Evolutionary conservation across 2,888 invertebrate genomes (phyloP), one percentile per base, ranked within the genome.

Genomic region (Anoplius nigerrimus): DNA sequence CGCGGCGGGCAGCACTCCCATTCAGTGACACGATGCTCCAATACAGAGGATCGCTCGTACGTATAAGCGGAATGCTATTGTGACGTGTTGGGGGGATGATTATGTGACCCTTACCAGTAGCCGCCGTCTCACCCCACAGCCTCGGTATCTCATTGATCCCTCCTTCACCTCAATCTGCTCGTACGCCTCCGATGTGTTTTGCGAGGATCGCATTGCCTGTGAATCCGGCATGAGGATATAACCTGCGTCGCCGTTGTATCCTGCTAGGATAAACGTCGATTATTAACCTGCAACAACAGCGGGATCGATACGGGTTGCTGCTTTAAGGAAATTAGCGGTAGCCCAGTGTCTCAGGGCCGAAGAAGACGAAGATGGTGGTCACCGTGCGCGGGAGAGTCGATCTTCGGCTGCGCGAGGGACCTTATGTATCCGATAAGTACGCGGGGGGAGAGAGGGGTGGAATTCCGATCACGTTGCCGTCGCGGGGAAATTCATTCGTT

Each of bases 1-100:
- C 69, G 65, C 45, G 63, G 54, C 60, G 51, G 74, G 67, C 71
- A 72, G 62, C 34, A 6, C 75, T 72, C 65, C 75, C 67, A 72
- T 79, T 79, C 72, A 79, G 62, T 42, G 64, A 54, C 56, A 46
- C 71, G 63, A 67, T 66, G 67, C 60, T 55, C 72, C 72, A 72
- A 76, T 70, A 72, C 63, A 69, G 16, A 52, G 24, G 51, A n/a
- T 45, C 46, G 55, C 71, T 62, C 53, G 51, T 72, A 71, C 65
- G 59, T 76, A 75, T 67, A 75, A 69, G 76, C 69, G 72, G 70
- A 69, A 72, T 80, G 64, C 73, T 75, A 77, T 80, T 81, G 81
- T 81, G 75, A 77, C 75, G 65, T 45, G 66, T n/a, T 34, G 34
- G 34, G 34, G 34, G 71, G 68, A 75, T 75, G 77, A 81, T 81